Evolutionary conservation across 2,113 vertebrate species (phyloP).

Genomic region (Paralichthys olivaceus): DNA sequence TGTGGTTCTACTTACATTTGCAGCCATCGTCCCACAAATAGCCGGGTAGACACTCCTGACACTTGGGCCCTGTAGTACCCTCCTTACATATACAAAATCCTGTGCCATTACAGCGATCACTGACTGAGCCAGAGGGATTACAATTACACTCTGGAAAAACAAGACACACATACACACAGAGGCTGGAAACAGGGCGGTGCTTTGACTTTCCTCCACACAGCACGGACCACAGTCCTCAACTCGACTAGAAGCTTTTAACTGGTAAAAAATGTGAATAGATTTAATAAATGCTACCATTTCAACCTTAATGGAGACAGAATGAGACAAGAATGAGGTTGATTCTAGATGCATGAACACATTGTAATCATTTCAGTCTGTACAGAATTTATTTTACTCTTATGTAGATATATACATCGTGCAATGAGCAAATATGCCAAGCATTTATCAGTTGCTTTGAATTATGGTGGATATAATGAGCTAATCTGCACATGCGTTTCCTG

Average conservation of each 20-base stretch:
- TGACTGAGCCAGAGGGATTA: constrained; percentile 97
- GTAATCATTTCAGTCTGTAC: constrained; percentile 43
- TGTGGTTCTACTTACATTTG: constrained; percentile 94
- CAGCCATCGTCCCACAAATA: constrained; percentile 98
- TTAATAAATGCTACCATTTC: constrained; percentile 76
- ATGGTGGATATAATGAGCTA: constrained; percentile 37
- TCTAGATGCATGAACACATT: constrained; percentile 49
- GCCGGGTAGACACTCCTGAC: constrained; percentile 96
- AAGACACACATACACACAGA: constrained; percentile 87
- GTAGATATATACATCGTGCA: constrained; percentile 42
- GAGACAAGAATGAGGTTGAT: constrained; percentile 48
- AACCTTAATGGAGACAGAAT: constrained; percentile 73
- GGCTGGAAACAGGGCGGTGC: constrained; percentile 81
- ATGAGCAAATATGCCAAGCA: constrained; percentile 64
- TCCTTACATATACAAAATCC: constrained; percentile 99
- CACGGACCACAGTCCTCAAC: constrained; percentile 33
- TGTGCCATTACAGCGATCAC: constrained; percentile 98
- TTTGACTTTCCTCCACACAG: constrained; percentile 63
- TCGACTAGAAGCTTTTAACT: constrained; percentile 22
- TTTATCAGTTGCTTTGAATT: constrained; percentile 53
- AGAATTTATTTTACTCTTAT: constrained; percentile 8
- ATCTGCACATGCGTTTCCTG: constrained; percentile 59
- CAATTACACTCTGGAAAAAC: constrained; percentile 99
- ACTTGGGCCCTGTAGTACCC: constrained; percentile 95
- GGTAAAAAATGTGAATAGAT: not conserved